A percentile compares a stretch with the other conserved stretches of the same genome.
Evolutionary conservation across 2,888 invertebrate species (phyloP).

Genomic region (Chaetogeoica ovagalla): DNA sequence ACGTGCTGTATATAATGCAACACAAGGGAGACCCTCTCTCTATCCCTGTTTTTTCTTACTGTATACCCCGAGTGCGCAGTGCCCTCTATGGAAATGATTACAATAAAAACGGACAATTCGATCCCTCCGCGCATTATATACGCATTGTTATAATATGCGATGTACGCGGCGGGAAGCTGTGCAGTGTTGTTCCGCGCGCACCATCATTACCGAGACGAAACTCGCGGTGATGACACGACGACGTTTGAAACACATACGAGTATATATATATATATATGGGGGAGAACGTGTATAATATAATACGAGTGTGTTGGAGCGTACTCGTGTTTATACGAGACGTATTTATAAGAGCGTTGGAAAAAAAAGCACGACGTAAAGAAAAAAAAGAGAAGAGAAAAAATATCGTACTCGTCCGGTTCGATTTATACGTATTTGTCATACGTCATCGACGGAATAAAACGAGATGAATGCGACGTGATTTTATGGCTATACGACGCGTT

Average conservation of each 20-base stretch:
- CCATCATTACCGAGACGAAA: background rate
- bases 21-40: too few relatives aligned
- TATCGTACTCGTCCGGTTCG: too few relatives aligned
- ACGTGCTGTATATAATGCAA: too few relatives aligned
- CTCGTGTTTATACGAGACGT: too few relatives aligned
- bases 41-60: too few relatives aligned
- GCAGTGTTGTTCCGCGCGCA: background rate
- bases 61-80: background rate
- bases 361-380: too few relatives aligned
- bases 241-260: background rate
- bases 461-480: too few relatives aligned
- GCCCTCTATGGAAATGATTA: conserved; percentile 9
- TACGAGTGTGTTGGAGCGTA: background rate
- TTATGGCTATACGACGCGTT: too few relatives aligned
- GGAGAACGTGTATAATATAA: background rate
- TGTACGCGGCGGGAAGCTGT: background rate
- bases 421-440: too few relatives aligned
- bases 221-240: background rate
- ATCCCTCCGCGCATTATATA: background rate
- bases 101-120: conserved; percentile 10
- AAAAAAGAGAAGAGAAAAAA: too few relatives aligned
- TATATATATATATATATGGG: background rate
- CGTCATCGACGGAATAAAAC: too few relatives aligned
- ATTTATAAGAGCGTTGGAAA: too few relatives aligned
- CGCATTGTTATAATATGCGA: background rate